Evolutionary conservation across 2,113 vertebrate genomes (phyloP), one percentile per base, ranked within the genome.

Genomic region (Peromyscus maniculatus): DNA sequence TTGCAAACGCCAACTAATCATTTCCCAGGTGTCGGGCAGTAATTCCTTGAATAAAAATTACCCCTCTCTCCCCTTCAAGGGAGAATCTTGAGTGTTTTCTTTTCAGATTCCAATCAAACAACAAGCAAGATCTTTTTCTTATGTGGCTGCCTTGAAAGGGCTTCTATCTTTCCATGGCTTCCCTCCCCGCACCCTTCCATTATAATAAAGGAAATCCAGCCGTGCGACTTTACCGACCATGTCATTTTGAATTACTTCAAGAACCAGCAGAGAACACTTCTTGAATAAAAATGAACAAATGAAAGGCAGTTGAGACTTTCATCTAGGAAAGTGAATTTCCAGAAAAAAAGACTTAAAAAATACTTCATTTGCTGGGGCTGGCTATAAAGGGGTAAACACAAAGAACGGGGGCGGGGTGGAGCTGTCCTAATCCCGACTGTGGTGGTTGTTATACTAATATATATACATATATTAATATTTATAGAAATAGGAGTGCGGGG

Each of bases 1-100:
- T 96, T 98, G 98, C 98, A 98, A 98, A 92, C 77, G 97, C 95
- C 87, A 97, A 89, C 97, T 98, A 98, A 97, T 97, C 88, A 98
- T 98, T 98, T 98, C 96, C 94, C 22, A 98, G 72, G 95, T 97
- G 95, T 98, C 95, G 97, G 95, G 80, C 21, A 96, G 83, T 96
- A 97, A 97, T 96, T 96, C 3, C 94, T 97, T 98, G 97, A 98
- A 98, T 97, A 97, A 94, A 97, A 88, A 97, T 91, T 89, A 78
- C 57, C 59, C 95, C 94, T 96, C 64, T 89, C 95, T 97, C 97
- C 96, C 92, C 95, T 98, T 97, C 90, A 97, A 80, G 24, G 89
- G 84, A 64, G 74, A 67, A 67, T 96, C 87, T 96, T 95, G 36
- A 98, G 94, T 91, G 43, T 94, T 89, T 96, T 97, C 62, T 98